These are phyloP conservation scores for Tipula lateralis DNA, from an alignment of 2,888 invertebrate genomes.

Conservation along the genomic window DNA sequence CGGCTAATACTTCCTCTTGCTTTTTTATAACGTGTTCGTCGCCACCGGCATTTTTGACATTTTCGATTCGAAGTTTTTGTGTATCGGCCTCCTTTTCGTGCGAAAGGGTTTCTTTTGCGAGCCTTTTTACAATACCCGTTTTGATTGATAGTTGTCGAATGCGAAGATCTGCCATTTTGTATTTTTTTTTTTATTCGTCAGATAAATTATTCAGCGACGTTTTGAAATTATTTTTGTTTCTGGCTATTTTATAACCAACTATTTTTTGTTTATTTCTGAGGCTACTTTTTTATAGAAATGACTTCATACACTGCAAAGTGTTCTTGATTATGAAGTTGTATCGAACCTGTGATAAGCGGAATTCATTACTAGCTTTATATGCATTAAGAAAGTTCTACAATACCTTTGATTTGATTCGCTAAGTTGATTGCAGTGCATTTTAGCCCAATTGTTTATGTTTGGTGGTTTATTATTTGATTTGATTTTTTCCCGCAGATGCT, in stretches of 20 bases:
- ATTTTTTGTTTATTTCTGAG: background rate
- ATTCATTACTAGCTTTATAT: too few relatives aligned
- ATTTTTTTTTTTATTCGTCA: background rate
- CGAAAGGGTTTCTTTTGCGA: conserved; percentile 81
- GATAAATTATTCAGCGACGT: background rate
- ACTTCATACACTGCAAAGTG: too few relatives aligned
- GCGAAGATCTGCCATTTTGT: conserved; percentile 81
- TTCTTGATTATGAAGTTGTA: too few relatives aligned
- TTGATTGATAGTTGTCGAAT: conserved; percentile 83
- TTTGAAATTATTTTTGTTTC: background rate
- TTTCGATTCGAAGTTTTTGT: conserved; percentile 70
- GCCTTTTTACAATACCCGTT: conserved; percentile 84
- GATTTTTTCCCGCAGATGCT: too few relatives aligned
- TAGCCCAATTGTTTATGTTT: too few relatives aligned
- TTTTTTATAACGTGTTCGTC: conserved; percentile 76
- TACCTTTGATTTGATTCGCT: too few relatives aligned
- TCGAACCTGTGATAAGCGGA: too few relatives aligned
- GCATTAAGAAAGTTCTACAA: too few relatives aligned
- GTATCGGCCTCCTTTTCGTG: conserved; percentile 80
- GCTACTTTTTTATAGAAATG: background rate
- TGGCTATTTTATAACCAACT: background rate
- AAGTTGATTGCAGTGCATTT: too few relatives aligned
- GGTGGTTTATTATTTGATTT: too few relatives aligned
- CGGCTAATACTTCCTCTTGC: conserved; percentile 84
- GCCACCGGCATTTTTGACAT: conserved; percentile 68